Conservation (phyloP, 2,113 vertebrate genomes). For the Stigmatopora nigra region DNA sequence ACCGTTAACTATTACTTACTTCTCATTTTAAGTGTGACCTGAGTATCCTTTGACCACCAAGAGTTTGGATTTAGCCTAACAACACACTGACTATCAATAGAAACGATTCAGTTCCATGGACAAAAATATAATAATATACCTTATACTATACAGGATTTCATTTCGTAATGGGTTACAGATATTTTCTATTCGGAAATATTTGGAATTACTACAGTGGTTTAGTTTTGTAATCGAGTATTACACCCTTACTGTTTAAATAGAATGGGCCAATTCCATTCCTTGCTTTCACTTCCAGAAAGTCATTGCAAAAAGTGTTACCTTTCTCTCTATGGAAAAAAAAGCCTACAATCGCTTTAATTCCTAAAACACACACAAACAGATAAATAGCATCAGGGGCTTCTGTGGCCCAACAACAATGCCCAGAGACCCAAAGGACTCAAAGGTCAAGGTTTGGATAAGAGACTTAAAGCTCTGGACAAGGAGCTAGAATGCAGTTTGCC, state of each 20-base stretch:
- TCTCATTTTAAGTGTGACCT: conserved; percentile 14
- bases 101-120: neutral
- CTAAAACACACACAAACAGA: conserved; percentile 19
- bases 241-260: neutral
- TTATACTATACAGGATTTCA: neutral
- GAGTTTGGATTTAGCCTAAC: conserved; percentile 4
- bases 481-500: conserved; percentile 7
- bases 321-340: neutral
- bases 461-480: conserved; percentile 27
- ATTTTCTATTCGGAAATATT: neutral
- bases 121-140: neutral
- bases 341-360: neutral
- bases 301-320: neutral
- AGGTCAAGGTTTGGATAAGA: conserved; percentile 73
- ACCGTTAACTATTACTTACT: conserved; percentile 16
- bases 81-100: neutral
- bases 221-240: neutral
- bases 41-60: conserved; percentile 1
- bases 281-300: neutral
- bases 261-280: neutral
- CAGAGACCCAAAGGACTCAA: conserved; percentile 64
- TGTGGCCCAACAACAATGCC: conserved; percentile 59
- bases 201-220: neutral
- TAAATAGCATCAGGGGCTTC: conserved; percentile 70
- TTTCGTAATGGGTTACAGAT: neutral